Evolutionary conservation across 1,140 invertebrate genomes (phyloP).

Genomic region (Daktulosphaira vitifoliae): DNA sequence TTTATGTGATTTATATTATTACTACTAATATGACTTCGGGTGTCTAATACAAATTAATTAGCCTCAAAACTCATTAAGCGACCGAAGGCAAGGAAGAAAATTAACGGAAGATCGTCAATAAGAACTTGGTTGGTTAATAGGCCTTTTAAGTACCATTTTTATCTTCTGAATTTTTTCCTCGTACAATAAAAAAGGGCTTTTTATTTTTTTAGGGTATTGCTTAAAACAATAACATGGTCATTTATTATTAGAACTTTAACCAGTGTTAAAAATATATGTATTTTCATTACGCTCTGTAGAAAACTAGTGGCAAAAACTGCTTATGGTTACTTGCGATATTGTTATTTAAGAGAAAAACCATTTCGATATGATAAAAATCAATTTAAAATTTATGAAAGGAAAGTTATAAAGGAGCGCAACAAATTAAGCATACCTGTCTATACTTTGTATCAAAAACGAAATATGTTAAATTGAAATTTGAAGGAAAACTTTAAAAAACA

Average conservation of each 20-base stretch:
- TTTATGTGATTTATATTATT: no score
- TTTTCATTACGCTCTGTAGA: constrained; percentile 1
- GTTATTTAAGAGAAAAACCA: no score
- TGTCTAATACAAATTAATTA: no score
- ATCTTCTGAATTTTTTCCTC: neutral
- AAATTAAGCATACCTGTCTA: no score
- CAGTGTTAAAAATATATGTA: constrained; percentile 21
- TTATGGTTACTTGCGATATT: no score
- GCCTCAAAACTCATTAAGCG: constrained; percentile 17
- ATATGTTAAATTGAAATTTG: no score
- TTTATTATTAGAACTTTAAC: constrained; percentile 4
- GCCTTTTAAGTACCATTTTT: constrained; percentile 12
- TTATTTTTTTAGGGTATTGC: neutral
- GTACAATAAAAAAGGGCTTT: neutral
- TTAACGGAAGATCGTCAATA: constrained; percentile 11
- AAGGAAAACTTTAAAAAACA: no score
- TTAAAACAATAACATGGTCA: constrained; percentile 23
- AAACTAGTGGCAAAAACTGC: constrained; percentile 19
- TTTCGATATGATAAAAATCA: no score
- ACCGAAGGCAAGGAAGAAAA: neutral
- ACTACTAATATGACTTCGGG: no score
- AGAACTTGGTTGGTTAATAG: constrained; percentile 2
- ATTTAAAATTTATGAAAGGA: no score
- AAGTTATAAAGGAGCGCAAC: no score
- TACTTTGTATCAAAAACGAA: no score